Evolutionary conservation across 2,113 vertebrate genomes (phyloP), one percentile per base, ranked within the genome.

Genomic region (Brachyhypopomus gauderio): DNA sequence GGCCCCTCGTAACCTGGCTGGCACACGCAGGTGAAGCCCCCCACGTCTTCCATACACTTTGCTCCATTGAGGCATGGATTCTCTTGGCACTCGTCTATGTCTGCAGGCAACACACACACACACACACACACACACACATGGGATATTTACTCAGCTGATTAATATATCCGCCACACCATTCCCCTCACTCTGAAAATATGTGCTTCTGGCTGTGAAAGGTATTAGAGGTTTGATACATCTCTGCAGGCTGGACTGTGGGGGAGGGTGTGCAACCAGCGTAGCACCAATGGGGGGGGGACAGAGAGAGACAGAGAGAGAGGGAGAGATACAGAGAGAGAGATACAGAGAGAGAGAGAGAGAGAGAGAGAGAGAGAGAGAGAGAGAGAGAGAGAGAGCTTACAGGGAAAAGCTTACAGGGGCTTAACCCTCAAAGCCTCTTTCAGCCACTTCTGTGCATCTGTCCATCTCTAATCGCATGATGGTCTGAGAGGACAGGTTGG

Each of bases 61-160:
- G 84, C 92, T 83, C 89, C 87, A 82, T 93, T 92, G 83, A 90
- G 82, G 84, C 93, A 94, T 1, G 88, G 91, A n/a, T 71, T 81
- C 80, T 88, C 89, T 80, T 84, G 90, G 89, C 92, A 94, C 86
- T 93, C 92, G 25, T 95, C 91, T 76, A 92, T 86, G 87, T 95
- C 94, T 95, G 89, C 71, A 87, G 60, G 27, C 83, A 86, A 89
- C 41, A 70, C 55, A 75, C 73, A 77, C 30, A 84, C 45, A 75
- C 62, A 79, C 34, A 85, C 60, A 84, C 64, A 86, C 74, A 90
- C 81, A 85, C 67, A 67, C 76, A 82, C 81, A 87, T 80, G 82
- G 87, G 88, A 89, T 92, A 91, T 92, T 93, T 92, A 91, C 89
- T 93, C 92, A 93, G 92, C 91, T 93, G 92, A 93, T 93, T 90